These are phyloP conservation scores for Synaphobranchus kaupii DNA, from an alignment of 2,797 vertebrate species.

Conservation along the genomic window DNA sequence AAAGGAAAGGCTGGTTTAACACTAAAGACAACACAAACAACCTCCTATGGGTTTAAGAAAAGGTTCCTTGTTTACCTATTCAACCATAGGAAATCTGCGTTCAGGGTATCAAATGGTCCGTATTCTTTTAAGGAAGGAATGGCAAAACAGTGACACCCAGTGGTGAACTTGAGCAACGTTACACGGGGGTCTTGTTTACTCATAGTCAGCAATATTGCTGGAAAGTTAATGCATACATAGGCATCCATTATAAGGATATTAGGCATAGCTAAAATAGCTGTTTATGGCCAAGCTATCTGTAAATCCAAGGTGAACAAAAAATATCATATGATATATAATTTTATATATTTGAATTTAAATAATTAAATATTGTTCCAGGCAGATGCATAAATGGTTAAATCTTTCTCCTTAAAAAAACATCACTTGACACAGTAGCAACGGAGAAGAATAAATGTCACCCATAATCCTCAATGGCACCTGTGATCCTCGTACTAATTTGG, in stretches of 20 bases:
- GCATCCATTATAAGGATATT: background rate
- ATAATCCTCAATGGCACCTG: background rate
- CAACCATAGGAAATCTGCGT: slow-evolving; percentile 67
- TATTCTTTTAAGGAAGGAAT: slow-evolving; percentile 26
- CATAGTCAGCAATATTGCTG: background rate
- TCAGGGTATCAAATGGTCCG: slow-evolving; percentile 50
- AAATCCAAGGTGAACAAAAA: background rate
- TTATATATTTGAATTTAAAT: background rate
- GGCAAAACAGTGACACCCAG: slow-evolving; percentile 67
- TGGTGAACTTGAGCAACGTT: slow-evolving; percentile 43
- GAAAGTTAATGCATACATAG: background rate
- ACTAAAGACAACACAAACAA: slow-evolving; percentile 63
- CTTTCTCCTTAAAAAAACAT: background rate
- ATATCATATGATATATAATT: background rate
- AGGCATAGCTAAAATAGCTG: background rate
- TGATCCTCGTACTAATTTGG: background rate
- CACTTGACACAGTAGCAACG: background rate
- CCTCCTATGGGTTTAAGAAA: slow-evolving; percentile 44
- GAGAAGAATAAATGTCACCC: background rate
- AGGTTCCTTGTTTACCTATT: slow-evolving; percentile 41
- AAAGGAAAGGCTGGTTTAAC: slow-evolving; percentile 61
- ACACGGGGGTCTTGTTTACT: background rate
- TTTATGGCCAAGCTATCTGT: background rate
- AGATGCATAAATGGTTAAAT: background rate
- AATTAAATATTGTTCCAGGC: background rate